Percentiles rank a stretch among this genome's conserved stretches.
Conservation (phyloP, 2,888 invertebrate genomes). For the Phytoseiulus persimilis region DNA sequence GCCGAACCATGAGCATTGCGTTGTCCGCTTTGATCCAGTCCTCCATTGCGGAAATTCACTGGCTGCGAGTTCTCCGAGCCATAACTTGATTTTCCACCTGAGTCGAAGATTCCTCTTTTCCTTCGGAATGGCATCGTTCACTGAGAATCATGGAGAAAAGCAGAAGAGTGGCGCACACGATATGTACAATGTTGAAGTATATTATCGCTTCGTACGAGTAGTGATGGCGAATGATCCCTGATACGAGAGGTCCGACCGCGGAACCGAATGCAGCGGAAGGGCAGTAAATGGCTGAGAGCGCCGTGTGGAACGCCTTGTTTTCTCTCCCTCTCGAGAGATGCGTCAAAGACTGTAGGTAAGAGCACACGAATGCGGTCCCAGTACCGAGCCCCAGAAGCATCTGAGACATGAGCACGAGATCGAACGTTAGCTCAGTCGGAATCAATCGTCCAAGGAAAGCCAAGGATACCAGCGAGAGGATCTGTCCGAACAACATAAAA, state of each 20-base stretch:
- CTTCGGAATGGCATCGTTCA: too few relatives aligned
- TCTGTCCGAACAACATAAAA: neutral
- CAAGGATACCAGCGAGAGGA: neutral
- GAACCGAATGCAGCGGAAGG: neutral
- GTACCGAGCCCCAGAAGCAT: constrained; percentile 7
- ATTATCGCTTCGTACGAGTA: neutral
- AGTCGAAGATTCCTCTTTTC: too few relatives aligned
- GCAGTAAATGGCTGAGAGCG: constrained; percentile 1
- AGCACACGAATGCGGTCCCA: neutral
- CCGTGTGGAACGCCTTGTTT: neutral
- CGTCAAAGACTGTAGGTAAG: constrained; percentile 18
- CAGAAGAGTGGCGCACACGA: too few relatives aligned
- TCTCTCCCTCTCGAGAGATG: constrained; percentile 7
- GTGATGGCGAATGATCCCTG: neutral
- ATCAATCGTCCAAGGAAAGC: neutral
- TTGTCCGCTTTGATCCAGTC: too few relatives aligned
- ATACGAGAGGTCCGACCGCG: neutral
- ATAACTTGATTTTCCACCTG: too few relatives aligned
- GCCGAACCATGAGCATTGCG: too few relatives aligned
- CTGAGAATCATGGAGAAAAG: too few relatives aligned
- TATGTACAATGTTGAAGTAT: too few relatives aligned
- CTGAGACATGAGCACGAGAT: neutral
- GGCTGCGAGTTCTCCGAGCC: too few relatives aligned
- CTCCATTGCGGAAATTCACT: too few relatives aligned
- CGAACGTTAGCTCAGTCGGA: neutral